phyloP scores from a whole-genome alignment of 2,113 vertebrate genomes.

The Seriola quinqueradiata region DNA sequence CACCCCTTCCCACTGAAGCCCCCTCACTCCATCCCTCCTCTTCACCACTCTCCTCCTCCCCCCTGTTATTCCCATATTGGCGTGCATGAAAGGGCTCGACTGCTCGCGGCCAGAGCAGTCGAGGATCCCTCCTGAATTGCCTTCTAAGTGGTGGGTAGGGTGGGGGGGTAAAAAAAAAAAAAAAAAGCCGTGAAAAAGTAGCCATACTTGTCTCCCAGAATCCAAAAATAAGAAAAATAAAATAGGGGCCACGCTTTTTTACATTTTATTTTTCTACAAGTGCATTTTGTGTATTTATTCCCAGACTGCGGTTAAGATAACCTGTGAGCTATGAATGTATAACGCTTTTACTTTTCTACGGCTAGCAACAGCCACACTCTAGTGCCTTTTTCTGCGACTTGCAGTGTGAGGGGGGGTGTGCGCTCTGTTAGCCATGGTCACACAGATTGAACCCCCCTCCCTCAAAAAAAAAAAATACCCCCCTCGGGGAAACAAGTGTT shows the following conservation, averaged over 20 bases:
- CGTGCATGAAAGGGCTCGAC: conserved; percentile 80
- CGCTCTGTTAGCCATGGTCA: conserved; percentile 67
- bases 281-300: conserved; percentile 82
- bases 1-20: conserved; percentile 21
- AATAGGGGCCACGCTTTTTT: conserved; percentile 75
- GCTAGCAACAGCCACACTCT: conserved; percentile 80
- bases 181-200: conserved; percentile 78
- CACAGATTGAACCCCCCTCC: conserved; percentile 52
- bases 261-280: conserved; percentile 84
- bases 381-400: conserved; percentile 86
- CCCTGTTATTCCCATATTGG: conserved; percentile 55
- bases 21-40: conserved; percentile 38
- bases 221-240: conserved; percentile 70
- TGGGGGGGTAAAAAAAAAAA: conserved; percentile 27
- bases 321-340: conserved; percentile 84
- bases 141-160: conserved; percentile 68
- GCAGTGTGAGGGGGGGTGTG: conserved; percentile 67
- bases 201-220: conserved; percentile 82
- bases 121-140: conserved; percentile 75
- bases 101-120: conserved; percentile 67
- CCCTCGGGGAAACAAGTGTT: conserved; percentile 68
- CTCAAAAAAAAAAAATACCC: conserved; percentile 10
- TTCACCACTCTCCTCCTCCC: background rate
- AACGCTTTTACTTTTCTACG: conserved; percentile 83
- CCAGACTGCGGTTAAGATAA: conserved; percentile 69